phyloP scores from a whole-genome alignment of 2,888 invertebrate genomes.

The Agrypnus murinus region DNA sequence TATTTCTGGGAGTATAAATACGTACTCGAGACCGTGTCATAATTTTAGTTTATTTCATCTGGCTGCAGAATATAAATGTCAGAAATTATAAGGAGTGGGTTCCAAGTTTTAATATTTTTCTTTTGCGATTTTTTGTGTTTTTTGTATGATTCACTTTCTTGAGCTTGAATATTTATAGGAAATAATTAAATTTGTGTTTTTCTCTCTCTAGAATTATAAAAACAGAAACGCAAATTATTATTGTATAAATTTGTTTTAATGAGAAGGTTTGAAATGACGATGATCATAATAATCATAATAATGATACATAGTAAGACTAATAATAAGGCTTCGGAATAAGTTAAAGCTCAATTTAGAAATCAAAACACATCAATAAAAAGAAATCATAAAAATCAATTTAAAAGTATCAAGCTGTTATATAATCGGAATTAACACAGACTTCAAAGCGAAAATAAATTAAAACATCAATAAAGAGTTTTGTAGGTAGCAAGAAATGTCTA shows the following conservation, averaged over 20 bases:
- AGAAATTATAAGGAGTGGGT: constrained; percentile 40
- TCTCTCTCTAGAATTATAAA: too few relatives aligned
- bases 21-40: constrained; percentile 57
- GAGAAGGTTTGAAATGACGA: constrained; percentile 4
- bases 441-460: constrained; percentile 49
- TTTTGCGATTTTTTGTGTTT: constrained; percentile 20
- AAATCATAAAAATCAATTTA: constrained; percentile 50
- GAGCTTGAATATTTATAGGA: constrained; percentile 4
- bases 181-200: neutral
- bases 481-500: constrained; percentile 44
- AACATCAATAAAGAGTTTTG: constrained; percentile 47
- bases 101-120: constrained; percentile 6
- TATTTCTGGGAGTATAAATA: constrained; percentile 55
- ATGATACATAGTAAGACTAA: neutral
- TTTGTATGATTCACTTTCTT: constrained; percentile 26
- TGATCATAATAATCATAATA: constrained; percentile 18
- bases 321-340: neutral
- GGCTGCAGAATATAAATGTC: constrained; percentile 58
- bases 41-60: constrained; percentile 61
- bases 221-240: too few relatives aligned
- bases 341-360: constrained; percentile 35
- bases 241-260: constrained; percentile 35
- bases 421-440: constrained; percentile 45
- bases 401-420: constrained; percentile 52
- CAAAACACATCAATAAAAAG: constrained; percentile 41